Evolutionary conservation across 1,140 invertebrate genomes (phyloP), one percentile per base, ranked within the genome.

Genomic region (Helicoverpa zea): DNA sequence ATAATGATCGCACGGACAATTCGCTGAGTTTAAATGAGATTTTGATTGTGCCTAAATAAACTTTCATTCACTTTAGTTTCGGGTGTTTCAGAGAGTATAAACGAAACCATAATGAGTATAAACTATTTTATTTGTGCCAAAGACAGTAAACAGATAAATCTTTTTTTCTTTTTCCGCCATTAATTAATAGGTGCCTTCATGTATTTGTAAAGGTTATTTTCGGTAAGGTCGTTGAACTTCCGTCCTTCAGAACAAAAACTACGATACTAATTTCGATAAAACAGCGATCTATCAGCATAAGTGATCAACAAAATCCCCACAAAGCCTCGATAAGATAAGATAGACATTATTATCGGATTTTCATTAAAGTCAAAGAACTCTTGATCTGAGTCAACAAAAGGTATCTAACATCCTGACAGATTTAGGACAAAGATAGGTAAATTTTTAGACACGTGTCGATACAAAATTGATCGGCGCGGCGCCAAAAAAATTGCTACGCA

Each of bases 41-140:
- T 79, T 79, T 79, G 76, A 70, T 79, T 79, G 76, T 79, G 30
- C 30, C 16, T 70, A 70, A 70, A 79, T 79, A 79, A 68, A 70
- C 35, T 43, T 68, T 79, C 52, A 51, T 35, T 49, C 49, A n/a
- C 18, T 29, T 13, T 63, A 29, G 9, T 54, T 54, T 75, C 16
- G 43, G 30, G 9, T 61, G n/a, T 16, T 72, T 61, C 23, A 14
- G 12, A 23, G 23, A 43, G 35, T 9, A 43, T 43, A 7, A 43
- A 7, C 9, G 5, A 7, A 43, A 9, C 9, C 5, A 7, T 43
- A 43, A 43, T 9, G 35, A 43, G 35, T 9, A n/a, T n/a, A 43
- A 43, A 5, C 35, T 43, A 43, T 43, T 7, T 43, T 43, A 43
- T 43, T 43, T 43, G 3, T 43, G 5, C 35, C 5, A 9, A 43